Evolutionary conservation across 2,113 vertebrate genomes (phyloP), one percentile per base, ranked within the genome.

Genomic region (Malurus elegans): DNA sequence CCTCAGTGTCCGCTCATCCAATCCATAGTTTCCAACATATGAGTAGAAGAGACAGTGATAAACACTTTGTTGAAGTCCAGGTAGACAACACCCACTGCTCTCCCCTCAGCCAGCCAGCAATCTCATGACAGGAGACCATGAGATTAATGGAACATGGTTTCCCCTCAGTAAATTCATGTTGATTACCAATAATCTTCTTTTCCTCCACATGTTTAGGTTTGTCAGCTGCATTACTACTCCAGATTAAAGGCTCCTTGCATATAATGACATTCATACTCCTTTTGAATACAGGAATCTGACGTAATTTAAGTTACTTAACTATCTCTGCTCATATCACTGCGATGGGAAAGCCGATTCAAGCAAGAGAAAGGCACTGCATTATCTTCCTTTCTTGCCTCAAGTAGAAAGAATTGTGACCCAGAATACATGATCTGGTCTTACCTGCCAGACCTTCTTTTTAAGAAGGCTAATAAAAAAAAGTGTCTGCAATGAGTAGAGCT

Each of bases 351-450:
- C 0, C 3, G 28, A 36, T 44, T 67, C 12, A 85, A 45, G 4
- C 29, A 57, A 19, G 1, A 74, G 24, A 88, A 78, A 48, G 14
- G 3, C 11, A n/a, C 40, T 6, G 0, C 1, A 0, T 48, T 64
- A 5, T 1, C 9, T 79, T 61, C 10, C 23, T 72, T 42, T 23
- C 4, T 38, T 70, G 18, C 38, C 54, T 92, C 20, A 34, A 16
- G 3, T 20, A 38, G 6, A 60, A 76, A 18, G 21, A 69, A 9
- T 0, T 56, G 56, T 53, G 14, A 1, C 12, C 32, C 10, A 25
- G 8, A 51, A 8, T 40, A 45, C 1, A 4, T 26, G 1, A 9
- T 19, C 57, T 66, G 4, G 1, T 34, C 79, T 85, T 69, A 47
- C 32, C 4, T 31, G 12, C 47, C 3, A 11, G 14, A 73, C 4